A percentile compares a stretch with the other conserved stretches of the same genome.
Conservation (phyloP, 2,113 vertebrate genomes). For the Falcunculus frontatus region DNA sequence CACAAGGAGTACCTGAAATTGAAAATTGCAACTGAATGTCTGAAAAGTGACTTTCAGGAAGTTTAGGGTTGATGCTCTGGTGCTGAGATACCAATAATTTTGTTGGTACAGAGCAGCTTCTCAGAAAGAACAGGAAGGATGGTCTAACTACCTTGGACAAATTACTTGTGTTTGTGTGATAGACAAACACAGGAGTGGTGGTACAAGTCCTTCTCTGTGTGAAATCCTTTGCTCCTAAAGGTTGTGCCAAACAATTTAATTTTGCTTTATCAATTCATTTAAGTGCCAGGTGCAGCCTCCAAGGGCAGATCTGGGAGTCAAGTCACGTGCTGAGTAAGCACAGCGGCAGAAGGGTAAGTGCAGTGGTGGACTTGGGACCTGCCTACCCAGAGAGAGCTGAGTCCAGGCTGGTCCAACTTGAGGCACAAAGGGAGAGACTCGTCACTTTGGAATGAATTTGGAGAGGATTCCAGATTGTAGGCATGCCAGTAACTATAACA, state of each 20-base stretch:
- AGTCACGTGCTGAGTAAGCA: background rate
- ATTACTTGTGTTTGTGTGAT: too few species aligned
- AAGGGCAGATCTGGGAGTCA: background rate
- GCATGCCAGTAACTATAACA: background rate
- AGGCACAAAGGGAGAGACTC: accelerated
- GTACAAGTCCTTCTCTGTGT: background rate
- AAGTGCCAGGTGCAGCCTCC: background rate
- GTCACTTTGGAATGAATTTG: background rate
- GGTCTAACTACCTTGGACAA: background rate
- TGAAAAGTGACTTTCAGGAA: background rate
- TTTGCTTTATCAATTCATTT: background rate
- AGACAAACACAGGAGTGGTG: background rate
- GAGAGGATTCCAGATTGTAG: background rate
- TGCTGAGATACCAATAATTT: background rate
- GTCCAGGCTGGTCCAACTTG: background rate
- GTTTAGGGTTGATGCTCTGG: background rate
- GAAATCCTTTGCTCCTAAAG: background rate
- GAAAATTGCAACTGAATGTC: background rate
- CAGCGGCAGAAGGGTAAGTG: background rate
- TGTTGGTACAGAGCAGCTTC: background rate
- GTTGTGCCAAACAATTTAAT: background rate
- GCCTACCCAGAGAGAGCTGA: background rate
- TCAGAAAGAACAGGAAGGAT: background rate
- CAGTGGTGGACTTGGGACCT: accelerated
- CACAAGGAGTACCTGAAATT: background rate